Evolutionary conservation across 1,140 invertebrate genomes (phyloP).

Genomic region (Rhagoletis pomonella): DNA sequence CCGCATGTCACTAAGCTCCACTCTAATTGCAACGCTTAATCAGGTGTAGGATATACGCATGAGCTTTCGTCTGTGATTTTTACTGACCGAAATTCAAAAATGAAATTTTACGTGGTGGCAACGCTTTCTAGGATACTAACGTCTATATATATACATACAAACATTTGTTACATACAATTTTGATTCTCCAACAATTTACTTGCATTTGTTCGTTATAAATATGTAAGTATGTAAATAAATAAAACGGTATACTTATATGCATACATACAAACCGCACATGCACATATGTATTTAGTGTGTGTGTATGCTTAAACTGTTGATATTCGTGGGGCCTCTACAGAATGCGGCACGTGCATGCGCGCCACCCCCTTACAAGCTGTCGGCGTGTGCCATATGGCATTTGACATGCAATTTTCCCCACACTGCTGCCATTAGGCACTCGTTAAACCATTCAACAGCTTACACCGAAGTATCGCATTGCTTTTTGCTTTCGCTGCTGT

Average conservation of each 20-base stretch:
- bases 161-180: constrained; percentile 4
- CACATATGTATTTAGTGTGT: background rate
- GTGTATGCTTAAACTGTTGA: too few relatives aligned
- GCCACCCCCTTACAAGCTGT: background rate
- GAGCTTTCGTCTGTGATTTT: too few relatives aligned
- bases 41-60: too few relatives aligned
- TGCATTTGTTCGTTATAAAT: background rate
- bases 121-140: background rate
- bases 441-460: constrained; percentile 44
- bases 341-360: background rate
- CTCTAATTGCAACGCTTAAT: too few relatives aligned
- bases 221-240: background rate
- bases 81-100: too few relatives aligned
- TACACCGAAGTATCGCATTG: constrained; percentile 42
- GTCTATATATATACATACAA: background rate
- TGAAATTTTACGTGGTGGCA: too few relatives aligned
- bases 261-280: background rate
- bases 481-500: constrained; percentile 30
- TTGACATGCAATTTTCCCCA: constrained; percentile 35
- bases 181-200: background rate
- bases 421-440: background rate
- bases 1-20: too few relatives aligned
- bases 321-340: background rate
- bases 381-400: constrained; percentile 40
- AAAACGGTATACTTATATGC: background rate